Conservation (phyloP, 2,113 vertebrate genomes). For the Suricata suricatta region DNA sequence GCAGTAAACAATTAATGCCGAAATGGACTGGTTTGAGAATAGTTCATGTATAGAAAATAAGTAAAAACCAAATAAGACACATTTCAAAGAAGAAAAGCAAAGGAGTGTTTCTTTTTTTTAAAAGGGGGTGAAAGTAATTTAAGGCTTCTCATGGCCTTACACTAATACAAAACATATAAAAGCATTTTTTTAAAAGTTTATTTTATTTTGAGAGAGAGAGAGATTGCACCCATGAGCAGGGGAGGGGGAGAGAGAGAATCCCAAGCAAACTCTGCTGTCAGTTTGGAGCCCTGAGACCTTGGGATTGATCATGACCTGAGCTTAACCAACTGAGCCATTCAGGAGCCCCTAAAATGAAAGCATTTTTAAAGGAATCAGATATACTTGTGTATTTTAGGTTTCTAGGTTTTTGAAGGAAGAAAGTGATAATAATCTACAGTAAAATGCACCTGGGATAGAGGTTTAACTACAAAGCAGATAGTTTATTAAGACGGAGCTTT, state of each 20-base stretch:
- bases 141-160: slow-evolving; percentile 6
- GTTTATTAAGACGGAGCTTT: slow-evolving; percentile 41
- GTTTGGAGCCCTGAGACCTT: too few species aligned
- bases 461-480: slow-evolving; percentile 22
- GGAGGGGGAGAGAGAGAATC: too few species aligned
- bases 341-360: background rate
- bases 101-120: slow-evolving; percentile 30
- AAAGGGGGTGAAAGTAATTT: slow-evolving; percentile 8
- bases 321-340: too few species aligned
- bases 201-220: too few species aligned
- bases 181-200: too few species aligned
- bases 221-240: too few species aligned
- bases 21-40: slow-evolving; percentile 43
- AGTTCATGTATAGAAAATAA: slow-evolving; percentile 41
- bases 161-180: background rate
- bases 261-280: too few species aligned
- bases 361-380: slow-evolving; percentile 37
- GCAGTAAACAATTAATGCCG: slow-evolving; percentile 1
- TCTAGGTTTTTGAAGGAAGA: slow-evolving; percentile 39
- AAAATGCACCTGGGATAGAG: slow-evolving; percentile 32
- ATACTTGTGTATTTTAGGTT: background rate
- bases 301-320: too few species aligned
- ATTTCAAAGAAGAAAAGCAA: slow-evolving; percentile 48
- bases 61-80: slow-evolving; percentile 30
- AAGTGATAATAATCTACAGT: slow-evolving; percentile 3